Base-by-base conservation (phyloP, 2,888 invertebrate genomes). In the Bellardia bayeri region DNA sequence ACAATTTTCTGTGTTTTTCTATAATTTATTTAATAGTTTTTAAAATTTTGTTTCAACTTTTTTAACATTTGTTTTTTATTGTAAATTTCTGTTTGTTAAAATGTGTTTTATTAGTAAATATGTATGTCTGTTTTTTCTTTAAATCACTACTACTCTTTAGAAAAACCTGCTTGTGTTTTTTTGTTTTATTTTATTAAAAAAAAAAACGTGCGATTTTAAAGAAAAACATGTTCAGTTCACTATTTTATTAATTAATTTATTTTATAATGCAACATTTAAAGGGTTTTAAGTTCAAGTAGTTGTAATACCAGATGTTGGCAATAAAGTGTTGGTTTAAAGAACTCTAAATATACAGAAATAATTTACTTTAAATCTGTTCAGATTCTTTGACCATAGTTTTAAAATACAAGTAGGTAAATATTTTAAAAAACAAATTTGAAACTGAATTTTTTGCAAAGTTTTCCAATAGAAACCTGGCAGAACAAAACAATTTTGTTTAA, bases 251-350 rank as follows among this genome's bases (percentile, higher is more conserved):
- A 37, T 37, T 51, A 74, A 13, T 33, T 64, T 13, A 16, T 45
- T 64, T 16, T 40, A 37, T 40, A 33, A 45, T 63, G n/a, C 30
- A 64, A 81, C 33, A 54, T 4, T 13, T 23, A 66, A 56, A 68
- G 54, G 76, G 82, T 83, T 71, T 83, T 63, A 76, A 76, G 82
- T 71, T 76, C 69, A 76, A 76, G 30, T 54, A 64, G 33, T 23
- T 30, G 14, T 40, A 61, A 61, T 11, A 23, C 8, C n/a, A 6
- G 30, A 6, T 9, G 54, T 68, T 72, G 30, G 54, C 71, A 14
- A 72, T 37, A 45, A 49, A 58, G 23, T 3, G 9, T 6, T 56
- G 16, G 23, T 23, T 56, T 4, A 37, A 37, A 37, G 37, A 37
- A 37, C 5, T 37, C 5, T 37, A 37, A 37, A 37, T 37, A 37